phyloP scores from a whole-genome alignment of 2,113 vertebrate species.

The Notiomystis cincta region DNA sequence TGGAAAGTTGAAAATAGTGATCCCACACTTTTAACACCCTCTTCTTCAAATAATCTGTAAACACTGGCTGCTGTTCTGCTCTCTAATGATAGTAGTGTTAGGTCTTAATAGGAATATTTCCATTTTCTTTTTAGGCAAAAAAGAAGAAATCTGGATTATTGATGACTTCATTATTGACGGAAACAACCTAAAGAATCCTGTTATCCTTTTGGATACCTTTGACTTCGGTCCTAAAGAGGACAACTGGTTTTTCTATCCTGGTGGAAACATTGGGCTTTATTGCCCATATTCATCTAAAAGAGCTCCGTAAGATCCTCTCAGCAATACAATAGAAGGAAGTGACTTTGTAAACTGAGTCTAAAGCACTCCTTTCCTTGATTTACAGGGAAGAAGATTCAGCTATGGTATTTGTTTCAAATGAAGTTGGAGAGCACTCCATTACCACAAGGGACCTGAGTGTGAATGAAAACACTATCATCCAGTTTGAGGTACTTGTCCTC shows the following conservation, averaged over 20 bases:
- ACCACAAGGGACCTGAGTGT: constrained; percentile 92
- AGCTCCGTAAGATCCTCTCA: constrained; percentile 79
- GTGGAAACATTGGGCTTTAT: constrained; percentile 94
- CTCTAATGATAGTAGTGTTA: background rate
- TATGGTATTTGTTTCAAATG: constrained; percentile 97
- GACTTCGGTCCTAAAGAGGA: constrained; percentile 89
- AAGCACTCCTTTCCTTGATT: background rate
- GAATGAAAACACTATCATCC: constrained; percentile 95
- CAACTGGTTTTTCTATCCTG: constrained; percentile 96
- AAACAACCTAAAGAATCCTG: constrained; percentile 84
- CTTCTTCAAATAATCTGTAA: background rate
- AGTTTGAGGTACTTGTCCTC: constrained; percentile 88
- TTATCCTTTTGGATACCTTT: constrained; percentile 89
- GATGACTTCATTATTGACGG: constrained; percentile 97
- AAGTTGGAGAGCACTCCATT: constrained; percentile 94
- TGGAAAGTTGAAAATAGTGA: background rate
- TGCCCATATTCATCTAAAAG: constrained; percentile 93
- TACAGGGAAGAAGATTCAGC: constrained; percentile 91
- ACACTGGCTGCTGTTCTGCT: background rate
- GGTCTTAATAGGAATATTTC: constrained; percentile 2
- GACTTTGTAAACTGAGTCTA: background rate
- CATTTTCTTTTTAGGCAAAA: constrained; percentile 83
- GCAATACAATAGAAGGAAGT: background rate
- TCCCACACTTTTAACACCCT: background rate
- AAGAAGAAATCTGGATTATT: constrained; percentile 97